phyloP scores from a whole-genome alignment of 2,113 vertebrate genomes.

The Crotalus horridus region DNA sequence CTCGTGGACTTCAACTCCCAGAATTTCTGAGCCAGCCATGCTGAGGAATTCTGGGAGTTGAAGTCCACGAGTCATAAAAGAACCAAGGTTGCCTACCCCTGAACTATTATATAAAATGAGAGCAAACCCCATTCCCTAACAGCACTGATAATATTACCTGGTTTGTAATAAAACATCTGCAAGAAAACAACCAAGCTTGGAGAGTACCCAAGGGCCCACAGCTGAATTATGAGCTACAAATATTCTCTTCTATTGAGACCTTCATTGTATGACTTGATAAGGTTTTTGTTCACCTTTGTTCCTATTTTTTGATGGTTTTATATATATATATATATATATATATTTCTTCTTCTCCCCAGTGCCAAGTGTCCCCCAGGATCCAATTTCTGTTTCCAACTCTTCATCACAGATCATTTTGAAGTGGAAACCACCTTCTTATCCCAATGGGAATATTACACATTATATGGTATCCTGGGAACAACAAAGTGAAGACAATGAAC shows the following conservation, averaged over 20 bases:
- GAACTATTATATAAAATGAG: not conserved
- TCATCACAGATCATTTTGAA: constrained; percentile 94
- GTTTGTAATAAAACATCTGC: not conserved
- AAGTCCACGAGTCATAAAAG: too few relatives aligned
- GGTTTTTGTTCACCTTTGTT: not conserved
- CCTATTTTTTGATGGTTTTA: not conserved
- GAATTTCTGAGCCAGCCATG: too few relatives aligned
- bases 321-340: too few relatives aligned
- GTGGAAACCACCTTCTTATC: constrained; percentile 91
- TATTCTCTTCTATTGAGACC: not conserved
- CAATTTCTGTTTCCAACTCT: constrained; percentile 90
- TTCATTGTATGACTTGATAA: not conserved
- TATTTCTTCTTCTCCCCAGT: constrained; percentile 63
- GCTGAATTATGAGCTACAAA: not conserved
- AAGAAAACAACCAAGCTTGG: not conserved
- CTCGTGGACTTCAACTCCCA: too few relatives aligned
- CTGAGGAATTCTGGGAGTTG: too few relatives aligned
- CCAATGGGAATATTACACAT: constrained; percentile 96
- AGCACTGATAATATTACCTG: not conserved
- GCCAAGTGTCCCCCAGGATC: constrained; percentile 89
- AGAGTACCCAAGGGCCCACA: not conserved
- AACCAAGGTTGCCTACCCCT: too few relatives aligned
- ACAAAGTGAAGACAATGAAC: constrained; percentile 86
- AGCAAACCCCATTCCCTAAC: not conserved
- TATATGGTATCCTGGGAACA: constrained; percentile 89